phyloP scores from a whole-genome alignment of 2,888 invertebrate species.

The Andrena haemorrhoa region DNA sequence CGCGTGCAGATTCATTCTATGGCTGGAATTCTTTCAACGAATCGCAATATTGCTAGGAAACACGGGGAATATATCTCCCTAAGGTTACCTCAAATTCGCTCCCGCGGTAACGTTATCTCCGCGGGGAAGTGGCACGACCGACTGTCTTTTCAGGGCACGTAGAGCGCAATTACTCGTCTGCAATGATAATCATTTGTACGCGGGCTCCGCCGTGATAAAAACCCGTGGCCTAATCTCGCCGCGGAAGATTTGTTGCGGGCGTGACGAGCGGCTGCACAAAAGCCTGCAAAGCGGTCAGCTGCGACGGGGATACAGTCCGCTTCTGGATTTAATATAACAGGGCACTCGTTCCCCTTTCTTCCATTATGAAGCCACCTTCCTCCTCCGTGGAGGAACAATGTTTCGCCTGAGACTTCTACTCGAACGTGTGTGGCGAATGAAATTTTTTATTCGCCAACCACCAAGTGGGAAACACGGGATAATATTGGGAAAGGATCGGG shows the following conservation, averaged over 20 bases:
- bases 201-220: not conserved
- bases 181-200: not conserved
- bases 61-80: not conserved
- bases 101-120: not conserved
- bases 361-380: not conserved
- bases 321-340: slow-evolving; percentile 1
- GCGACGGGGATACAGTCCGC: not conserved
- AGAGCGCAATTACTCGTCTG: not conserved
- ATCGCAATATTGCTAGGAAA: not conserved
- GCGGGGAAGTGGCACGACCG: not conserved
- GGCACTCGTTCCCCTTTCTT: not conserved
- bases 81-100: not conserved
- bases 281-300: not conserved
- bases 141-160: not conserved
- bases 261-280: not conserved
- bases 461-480: not conserved
- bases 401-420: no score
- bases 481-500: not conserved
- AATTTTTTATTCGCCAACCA: no score
- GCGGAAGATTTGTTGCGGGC: not conserved
- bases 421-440: not conserved
- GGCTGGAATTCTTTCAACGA: not conserved
- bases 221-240: not conserved
- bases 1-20: not conserved
- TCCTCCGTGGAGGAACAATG: no score